Evolutionary conservation across 2,888 invertebrate genomes (phyloP).

Genomic region (Tetanocera ferruginea): DNA sequence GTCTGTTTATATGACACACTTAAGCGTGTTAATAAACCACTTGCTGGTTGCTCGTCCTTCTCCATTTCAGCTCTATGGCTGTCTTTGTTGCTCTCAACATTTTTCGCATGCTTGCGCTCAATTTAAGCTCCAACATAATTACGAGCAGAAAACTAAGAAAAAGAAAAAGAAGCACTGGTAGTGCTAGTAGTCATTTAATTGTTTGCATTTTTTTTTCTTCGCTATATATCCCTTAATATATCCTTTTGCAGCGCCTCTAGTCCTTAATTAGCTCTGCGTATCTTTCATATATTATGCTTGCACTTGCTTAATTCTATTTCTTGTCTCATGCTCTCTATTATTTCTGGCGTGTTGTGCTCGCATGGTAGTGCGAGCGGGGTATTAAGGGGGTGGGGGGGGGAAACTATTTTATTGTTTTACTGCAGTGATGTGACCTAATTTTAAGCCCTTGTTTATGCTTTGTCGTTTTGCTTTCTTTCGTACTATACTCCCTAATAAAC

Average conservation of each 20-base stretch:
- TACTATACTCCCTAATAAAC: neutral
- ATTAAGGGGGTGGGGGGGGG: neutral
- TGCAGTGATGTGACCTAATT: constrained; percentile 39
- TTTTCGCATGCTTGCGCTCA: neutral
- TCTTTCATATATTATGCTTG: neutral
- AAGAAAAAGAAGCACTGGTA: no score
- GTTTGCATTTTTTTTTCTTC: neutral
- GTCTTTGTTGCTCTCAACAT: neutral
- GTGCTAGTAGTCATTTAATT: neutral
- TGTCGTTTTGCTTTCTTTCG: neutral
- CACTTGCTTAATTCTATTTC: neutral
- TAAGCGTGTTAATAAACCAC: neutral
- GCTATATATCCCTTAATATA: no score
- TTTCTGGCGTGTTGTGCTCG: neutral
- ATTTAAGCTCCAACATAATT: no score
- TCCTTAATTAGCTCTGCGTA: neutral
- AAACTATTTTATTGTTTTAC: neutral
- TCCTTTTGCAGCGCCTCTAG: neutral
- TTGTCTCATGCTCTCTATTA: neutral
- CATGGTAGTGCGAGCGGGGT: neutral
- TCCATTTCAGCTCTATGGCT: neutral
- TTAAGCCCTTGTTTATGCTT: constrained; percentile 29
- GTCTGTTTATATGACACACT: constrained; percentile 5
- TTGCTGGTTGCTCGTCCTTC: neutral
- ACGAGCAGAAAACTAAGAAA: no score